Percentiles rank a stretch among this genome's conserved stretches.
These are phyloP conservation scores for Leptodactylus fallax DNA, from an alignment of 2,797 vertebrate genomes.

Conservation along the genomic window DNA sequence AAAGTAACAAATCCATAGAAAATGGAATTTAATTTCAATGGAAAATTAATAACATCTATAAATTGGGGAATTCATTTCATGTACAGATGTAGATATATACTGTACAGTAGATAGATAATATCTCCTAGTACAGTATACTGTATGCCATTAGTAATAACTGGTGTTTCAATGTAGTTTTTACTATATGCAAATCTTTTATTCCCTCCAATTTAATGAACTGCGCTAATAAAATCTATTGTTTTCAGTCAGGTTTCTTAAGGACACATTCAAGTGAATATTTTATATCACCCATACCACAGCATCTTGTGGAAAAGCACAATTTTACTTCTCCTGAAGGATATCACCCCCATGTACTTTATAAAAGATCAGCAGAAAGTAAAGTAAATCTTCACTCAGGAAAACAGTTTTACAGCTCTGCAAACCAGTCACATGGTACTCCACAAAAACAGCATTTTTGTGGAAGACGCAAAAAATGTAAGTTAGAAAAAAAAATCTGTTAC, in stretches of 20 bases:
- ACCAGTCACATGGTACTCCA: background rate
- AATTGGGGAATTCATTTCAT: background rate
- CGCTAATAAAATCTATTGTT: constrained; percentile 63
- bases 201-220: background rate
- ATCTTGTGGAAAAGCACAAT: constrained; percentile 87
- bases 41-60: background rate
- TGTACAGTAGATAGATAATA: too few species aligned
- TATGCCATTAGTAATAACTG: too few species aligned
- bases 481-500: constrained; percentile 71
- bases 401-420: constrained; percentile 61
- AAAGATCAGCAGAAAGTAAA: constrained; percentile 86
- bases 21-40: background rate
- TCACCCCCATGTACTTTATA: constrained; percentile 93
- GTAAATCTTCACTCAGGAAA: constrained; percentile 72
- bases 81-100: background rate
- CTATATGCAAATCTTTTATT: background rate
- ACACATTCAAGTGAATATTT: constrained; percentile 87
- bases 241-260: constrained; percentile 93
- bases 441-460: constrained; percentile 96
- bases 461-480: constrained; percentile 99
- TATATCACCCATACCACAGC: constrained; percentile 89
- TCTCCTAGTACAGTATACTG: too few species aligned
- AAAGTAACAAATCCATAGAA: background rate
- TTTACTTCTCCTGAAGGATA: constrained; percentile 85
- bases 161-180: background rate